Base-by-base conservation (phyloP, 2,888 invertebrate species). In the Seira ritae region DNA sequence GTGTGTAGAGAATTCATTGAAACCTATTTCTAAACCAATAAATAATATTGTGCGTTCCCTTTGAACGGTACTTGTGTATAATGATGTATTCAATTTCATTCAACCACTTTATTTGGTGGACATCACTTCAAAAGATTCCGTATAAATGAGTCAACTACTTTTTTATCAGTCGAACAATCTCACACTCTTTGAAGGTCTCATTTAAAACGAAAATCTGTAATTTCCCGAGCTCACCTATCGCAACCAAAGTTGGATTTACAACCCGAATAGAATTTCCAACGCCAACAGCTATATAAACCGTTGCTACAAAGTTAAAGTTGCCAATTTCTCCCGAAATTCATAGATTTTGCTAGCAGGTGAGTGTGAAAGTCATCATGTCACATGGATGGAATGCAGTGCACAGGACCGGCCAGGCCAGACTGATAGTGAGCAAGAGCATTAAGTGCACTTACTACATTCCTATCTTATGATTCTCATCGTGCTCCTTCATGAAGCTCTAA, bases 291-390 rank as follows among this genome's bases (percentile, higher is more conserved):
- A n/a, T n/a, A 24, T 77, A 0, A 4, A 10, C 72, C 20, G 19
- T 71, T 72, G 72, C 0, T 19, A 66, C 72, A 67, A 1, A 66
- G n/a, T n/a, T 12, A 72, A 76, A 77, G 66, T 42, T 60, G 62
- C 17, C 50, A 82, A 76, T 71, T 77, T 73, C 65, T 62, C 68
- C 83, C 69, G 78, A 78, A 77, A 55, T 73, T 78, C 69, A 42
- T 62, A 15, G 4, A 24, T 78, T 83, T 83, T 83, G 73, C 19
- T 78, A 73, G 6, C 83, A 83, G 83, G 73, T 83, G 83, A 74
- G 55, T 42, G 60, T 70, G 66, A 78, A 69, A 76, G 76, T 69
- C 55, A 55, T 68, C 55, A 12, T 50, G 17, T 55, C 55, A 1
- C 19, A 55, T 69, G 69, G 67, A 76, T 65, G 66, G 12, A 60